These are phyloP conservation scores for Priocnemis perturbator DNA, from an alignment of 2,888 invertebrate species.

Conservation along the genomic window DNA sequence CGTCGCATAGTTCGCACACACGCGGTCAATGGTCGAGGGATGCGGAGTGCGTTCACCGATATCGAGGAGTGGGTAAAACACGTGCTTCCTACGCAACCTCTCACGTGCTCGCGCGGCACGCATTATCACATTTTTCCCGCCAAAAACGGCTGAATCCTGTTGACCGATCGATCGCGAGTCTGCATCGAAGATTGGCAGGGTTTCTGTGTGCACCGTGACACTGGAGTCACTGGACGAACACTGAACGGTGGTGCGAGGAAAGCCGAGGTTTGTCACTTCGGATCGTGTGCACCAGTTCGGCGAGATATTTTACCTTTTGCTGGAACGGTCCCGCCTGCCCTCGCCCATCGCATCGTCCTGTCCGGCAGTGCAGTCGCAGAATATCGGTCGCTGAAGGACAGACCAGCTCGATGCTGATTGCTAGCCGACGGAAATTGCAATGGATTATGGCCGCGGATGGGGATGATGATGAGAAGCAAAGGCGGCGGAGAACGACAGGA, in stretches of 20 bases:
- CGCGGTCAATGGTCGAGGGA: too few relatives aligned
- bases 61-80: too few relatives aligned
- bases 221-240: too few relatives aligned
- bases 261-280: slow-evolving; percentile 3
- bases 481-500: slow-evolving; percentile 29
- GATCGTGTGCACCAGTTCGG: too few relatives aligned
- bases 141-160: slow-evolving; percentile 2
- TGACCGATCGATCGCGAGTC: slow-evolving; percentile 13
- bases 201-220: slow-evolving; percentile 8
- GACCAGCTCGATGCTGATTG: neutral
- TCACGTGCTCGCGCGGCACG: too few relatives aligned
- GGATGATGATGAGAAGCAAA: neutral
- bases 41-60: too few relatives aligned
- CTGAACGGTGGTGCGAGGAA: slow-evolving; percentile 32
- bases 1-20: too few relatives aligned
- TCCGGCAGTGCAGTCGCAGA: slow-evolving; percentile 33
- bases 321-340: slow-evolving; percentile 67
- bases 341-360: slow-evolving; percentile 72
- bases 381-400: neutral
- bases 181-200: neutral
- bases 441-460: neutral
- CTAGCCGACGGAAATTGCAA: slow-evolving; percentile 1
- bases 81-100: too few relatives aligned
- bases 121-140: slow-evolving; percentile 8
- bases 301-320: slow-evolving; percentile 65